Base-by-base conservation (phyloP, 2,888 invertebrate species). In the Dicyrtoma fusca region DNA sequence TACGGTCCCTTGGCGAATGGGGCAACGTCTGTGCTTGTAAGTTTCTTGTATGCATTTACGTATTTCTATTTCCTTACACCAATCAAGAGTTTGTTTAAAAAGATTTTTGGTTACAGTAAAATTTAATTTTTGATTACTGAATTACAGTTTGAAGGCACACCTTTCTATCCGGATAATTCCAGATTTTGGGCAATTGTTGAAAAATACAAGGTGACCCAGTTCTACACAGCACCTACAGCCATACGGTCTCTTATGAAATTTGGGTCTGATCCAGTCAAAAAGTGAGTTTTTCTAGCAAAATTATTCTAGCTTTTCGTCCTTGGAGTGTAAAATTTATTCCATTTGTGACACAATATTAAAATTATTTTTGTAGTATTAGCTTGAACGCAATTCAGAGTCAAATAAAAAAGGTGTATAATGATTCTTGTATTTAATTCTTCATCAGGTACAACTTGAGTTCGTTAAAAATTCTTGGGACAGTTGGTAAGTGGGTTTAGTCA, bases 221-320 rank as follows among this genome's bases (percentile, higher is more conserved):
- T 99, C 85, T 99, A 99, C 86, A 99, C 98, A 0, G 97, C 99
- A 0, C 99, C 99, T 0, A 99, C 99, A 3, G 98, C 97, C 17
- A 94, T 99, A 75, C 87, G 99, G 75, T 91, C 97, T 1, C 88
- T 99, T 25, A 97, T 96, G 94, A 96, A 95, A 83, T 95, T 91
- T 82, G 96, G 95, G 0, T 94, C 97, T 78, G 89, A 88, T 17
- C 88, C 89, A 71, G 94, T 97, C 1, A 89, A 88, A 79, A 92
- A 89, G 87, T 87, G 51, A 5, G 51, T 51, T 51, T 51, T 51
- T 5, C 10, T 17, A 21, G 6, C 21, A 8, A 5, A 34, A 34
- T 34, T n/a, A n/a, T n/a, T n/a, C n/a, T n/a, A n/a, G n/a, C n/a
- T n/a, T n/a, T n/a, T n/a, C n/a, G n/a, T n/a, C n/a, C n/a, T n/a